Conservation (phyloP, 2,888 invertebrate genomes). For the Cheilosia urbana region DNA sequence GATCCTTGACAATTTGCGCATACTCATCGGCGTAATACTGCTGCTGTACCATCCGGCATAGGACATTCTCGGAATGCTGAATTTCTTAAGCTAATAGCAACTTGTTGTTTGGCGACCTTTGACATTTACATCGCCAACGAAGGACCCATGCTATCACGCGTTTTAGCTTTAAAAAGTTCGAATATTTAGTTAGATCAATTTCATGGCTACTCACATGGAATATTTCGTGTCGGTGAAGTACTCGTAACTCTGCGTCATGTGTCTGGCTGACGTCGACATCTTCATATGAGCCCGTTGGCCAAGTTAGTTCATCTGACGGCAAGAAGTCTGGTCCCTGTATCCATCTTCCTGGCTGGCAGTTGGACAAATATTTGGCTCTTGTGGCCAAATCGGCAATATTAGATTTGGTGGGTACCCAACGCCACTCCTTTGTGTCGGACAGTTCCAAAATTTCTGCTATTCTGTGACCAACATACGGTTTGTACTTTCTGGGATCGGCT, state of each 20-base stretch:
- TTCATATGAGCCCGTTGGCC: not conserved
- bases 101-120: not conserved
- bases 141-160: too few species aligned
- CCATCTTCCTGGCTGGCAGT: too few species aligned
- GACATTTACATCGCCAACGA: too few species aligned
- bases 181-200: slow-evolving; percentile 25
- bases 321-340: too few species aligned
- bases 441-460: too few species aligned
- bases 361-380: too few species aligned
- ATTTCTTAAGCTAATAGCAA: not conserved
- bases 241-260: not conserved
- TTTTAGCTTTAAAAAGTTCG: slow-evolving; percentile 12
- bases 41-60: slow-evolving; percentile 11
- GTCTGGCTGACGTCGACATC: not conserved
- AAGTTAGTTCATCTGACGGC: too few species aligned
- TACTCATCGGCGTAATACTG: slow-evolving; percentile 21
- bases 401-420: too few species aligned
- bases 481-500: slow-evolving; percentile 21
- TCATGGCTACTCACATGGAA: slow-evolving; percentile 23
- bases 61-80: not conserved
- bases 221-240: not conserved
- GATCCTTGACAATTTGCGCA: too few species aligned
- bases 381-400: too few species aligned
- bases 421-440: too few species aligned
- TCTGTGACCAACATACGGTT: not conserved